Base-by-base conservation (phyloP, 2,888 invertebrate genomes). In the Neoascia interrupta region DNA sequence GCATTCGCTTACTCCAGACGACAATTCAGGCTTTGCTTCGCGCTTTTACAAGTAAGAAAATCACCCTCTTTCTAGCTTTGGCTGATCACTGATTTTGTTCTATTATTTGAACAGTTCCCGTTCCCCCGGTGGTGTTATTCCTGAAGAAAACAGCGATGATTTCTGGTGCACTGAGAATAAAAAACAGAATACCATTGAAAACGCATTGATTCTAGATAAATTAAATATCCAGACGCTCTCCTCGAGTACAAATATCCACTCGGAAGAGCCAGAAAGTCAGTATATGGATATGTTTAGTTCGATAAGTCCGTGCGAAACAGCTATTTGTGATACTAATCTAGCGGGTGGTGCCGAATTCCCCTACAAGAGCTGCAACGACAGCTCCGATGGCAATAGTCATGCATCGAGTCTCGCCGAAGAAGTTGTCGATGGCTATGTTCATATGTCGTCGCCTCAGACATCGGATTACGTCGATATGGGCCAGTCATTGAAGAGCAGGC, bases 381-480 rank as follows among this genome's bases (percentile, higher is more conserved):
- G 87, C 26, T 90, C 91, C 2, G 86, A 89, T 54, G 90, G 89
- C 39, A 93, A 92, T 86, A 92, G 92, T 69, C 90, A 93, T 11
- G 91, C 91, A 11, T 92, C 93, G 36, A 93, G 93, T 6, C 85
- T 92, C 11, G 89, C 90, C 2, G 91, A 91, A 81, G 91, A 91
- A 64, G 61, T 82, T 83, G 82, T 87, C 76, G 91, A 90, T 69
- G 92, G 92, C 28, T 93, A 94, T 87, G 91, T 94, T 73, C 91
- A 92, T 60, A 94, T 93, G 93, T 91, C 91, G n/a, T 92, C 92
- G 5, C 85, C 85, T 1, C 72, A 69, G 53, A 37, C 54, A 6
- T 81, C 82, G 6, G 91, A 90, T 15, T 93, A 93, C 84, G 92
- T 93, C 28, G 92, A 92, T 82, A 93, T 93, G 92, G 90, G 90